Evolutionary conservation across 2,797 vertebrate genomes (phyloP).

Genomic region (Atherinosoma microstoma): DNA sequence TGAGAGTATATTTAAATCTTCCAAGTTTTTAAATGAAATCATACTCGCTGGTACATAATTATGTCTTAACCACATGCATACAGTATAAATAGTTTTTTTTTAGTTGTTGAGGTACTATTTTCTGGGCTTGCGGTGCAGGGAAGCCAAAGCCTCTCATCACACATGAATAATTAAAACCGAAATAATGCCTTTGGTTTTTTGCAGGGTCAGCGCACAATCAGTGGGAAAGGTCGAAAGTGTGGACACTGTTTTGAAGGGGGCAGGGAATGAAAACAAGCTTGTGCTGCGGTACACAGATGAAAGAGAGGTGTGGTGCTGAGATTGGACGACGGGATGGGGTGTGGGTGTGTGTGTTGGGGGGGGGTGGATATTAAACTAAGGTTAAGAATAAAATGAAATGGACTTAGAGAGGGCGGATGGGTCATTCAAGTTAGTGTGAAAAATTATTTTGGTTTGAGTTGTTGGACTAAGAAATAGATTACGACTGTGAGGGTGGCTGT

Average conservation of each 20-base stretch:
- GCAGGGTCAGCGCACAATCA: conserved; percentile 79
- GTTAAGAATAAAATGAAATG: conserved; percentile 40
- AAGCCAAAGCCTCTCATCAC: conserved; percentile 66
- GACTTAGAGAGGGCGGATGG: conserved; percentile 28
- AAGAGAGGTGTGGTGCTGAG: conserved; percentile 48
- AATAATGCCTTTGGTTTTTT: conserved; percentile 72
- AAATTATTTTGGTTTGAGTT: conserved; percentile 36
- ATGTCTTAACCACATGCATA: not conserved
- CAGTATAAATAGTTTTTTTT: conserved; percentile 2
- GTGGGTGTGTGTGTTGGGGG: not conserved
- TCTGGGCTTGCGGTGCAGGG: conserved; percentile 54
- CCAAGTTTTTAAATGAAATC: conserved; percentile 13
- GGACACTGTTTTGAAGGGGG: conserved; percentile 52
- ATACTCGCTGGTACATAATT: conserved; percentile 14
- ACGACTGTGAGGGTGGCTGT: not conserved
- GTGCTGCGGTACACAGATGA: conserved; percentile 48
- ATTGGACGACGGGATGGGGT: conserved; percentile 37
- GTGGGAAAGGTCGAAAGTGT: conserved; percentile 69
- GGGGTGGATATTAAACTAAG: conserved; percentile 4
- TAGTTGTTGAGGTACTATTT: conserved; percentile 44
- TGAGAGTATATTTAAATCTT: too few species aligned
- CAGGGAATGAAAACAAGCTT: conserved; percentile 62
- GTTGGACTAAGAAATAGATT: conserved; percentile 45
- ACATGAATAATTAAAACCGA: conserved; percentile 82
- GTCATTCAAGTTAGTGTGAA: conserved; percentile 43